Evolutionary conservation across 2,797 vertebrate species (phyloP).

Genomic region (Anguilla obscura): DNA sequence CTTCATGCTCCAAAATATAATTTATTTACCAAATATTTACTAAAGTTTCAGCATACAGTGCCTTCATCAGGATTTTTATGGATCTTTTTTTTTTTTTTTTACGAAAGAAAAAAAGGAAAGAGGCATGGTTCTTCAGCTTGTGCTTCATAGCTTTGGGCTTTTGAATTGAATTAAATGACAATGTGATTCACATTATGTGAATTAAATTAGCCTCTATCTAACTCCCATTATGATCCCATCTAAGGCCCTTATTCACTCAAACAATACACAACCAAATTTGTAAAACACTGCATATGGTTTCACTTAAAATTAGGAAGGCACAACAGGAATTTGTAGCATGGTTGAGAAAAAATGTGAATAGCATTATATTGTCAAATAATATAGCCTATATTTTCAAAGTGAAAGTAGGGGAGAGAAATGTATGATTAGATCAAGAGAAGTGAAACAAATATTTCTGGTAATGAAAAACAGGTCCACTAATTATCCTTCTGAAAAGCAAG

Average conservation of each 20-base stretch:
- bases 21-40: too few relatives aligned
- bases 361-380: not conserved
- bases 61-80: too few relatives aligned
- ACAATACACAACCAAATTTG: constrained; percentile 15
- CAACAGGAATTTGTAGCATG: not conserved
- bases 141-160: not conserved
- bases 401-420: not conserved
- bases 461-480: not conserved
- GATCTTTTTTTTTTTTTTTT: too few relatives aligned
- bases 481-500: not conserved
- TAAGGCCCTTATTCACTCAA: not conserved
- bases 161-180: not conserved
- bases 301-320: not conserved
- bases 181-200: constrained; percentile 15
- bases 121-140: not conserved
- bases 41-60: too few relatives aligned
- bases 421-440: not conserved
- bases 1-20: too few relatives aligned
- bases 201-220: not conserved
- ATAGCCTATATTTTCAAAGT: not conserved
- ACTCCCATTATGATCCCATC: not conserved
- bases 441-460: not conserved
- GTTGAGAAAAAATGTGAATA: not conserved
- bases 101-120: too few relatives aligned
- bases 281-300: constrained; percentile 4